These are phyloP conservation scores for Patagioenas fasciata DNA, from an alignment of 2,113 vertebrate genomes.

Conservation along the genomic window DNA sequence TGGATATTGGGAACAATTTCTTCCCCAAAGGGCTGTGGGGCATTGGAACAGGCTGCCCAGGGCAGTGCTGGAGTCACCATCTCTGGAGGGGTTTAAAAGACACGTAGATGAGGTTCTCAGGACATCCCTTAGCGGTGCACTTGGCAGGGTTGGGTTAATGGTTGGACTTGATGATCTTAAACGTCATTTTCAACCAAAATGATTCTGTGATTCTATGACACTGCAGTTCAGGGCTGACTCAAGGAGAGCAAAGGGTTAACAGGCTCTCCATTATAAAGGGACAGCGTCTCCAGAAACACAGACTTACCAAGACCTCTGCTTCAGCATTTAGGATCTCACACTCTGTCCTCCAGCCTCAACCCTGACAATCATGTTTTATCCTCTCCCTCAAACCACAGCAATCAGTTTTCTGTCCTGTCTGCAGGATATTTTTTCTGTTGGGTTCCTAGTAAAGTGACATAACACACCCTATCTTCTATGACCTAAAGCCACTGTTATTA, in stretches of 20 bases:
- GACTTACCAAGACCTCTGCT: background rate
- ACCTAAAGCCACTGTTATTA: background rate
- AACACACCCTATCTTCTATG: background rate
- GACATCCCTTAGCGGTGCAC: no score
- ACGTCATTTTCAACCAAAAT: no score
- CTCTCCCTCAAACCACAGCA: background rate
- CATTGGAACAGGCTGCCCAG: no score
- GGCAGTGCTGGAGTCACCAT: no score
- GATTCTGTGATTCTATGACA: background rate
- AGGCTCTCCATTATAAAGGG: background rate
- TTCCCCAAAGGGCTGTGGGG: no score
- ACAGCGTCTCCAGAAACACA: background rate
- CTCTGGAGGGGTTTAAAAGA: no score
- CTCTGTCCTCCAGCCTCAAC: background rate
- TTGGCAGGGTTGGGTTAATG: no score
- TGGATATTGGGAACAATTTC: no score
- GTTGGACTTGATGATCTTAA: no score
- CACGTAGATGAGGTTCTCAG: no score
- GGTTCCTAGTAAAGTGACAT: background rate
- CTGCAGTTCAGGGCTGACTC: background rate
- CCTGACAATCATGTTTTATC: background rate
- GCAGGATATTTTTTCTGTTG: background rate
- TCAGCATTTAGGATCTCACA: background rate
- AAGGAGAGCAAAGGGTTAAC: background rate
- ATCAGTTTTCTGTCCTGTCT: background rate